A percentile compares a stretch with the other conserved stretches of the same genome.
Evolutionary conservation across 2,888 invertebrate genomes (phyloP).

Genomic region (Oscheius onirici): DNA sequence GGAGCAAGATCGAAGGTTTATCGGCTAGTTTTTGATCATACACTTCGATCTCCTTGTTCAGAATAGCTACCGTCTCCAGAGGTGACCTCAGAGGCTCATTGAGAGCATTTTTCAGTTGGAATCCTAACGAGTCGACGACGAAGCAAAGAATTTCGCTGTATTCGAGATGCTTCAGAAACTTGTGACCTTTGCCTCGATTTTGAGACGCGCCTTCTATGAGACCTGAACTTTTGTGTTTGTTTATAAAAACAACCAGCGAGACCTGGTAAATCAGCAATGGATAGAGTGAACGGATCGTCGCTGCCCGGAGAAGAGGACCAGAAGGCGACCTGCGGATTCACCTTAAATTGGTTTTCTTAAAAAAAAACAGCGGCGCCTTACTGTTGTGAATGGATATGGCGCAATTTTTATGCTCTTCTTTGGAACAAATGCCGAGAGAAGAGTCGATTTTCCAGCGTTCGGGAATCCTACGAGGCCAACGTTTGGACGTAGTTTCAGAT

Average conservation of each 20-base stretch:
- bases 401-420: constrained; percentile 65
- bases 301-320: constrained; percentile 16
- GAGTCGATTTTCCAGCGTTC: constrained; percentile 70
- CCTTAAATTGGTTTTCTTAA: constrained; percentile 23
- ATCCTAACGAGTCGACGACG: constrained; percentile 66
- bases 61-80: constrained; percentile 60
- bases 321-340: constrained; percentile 51
- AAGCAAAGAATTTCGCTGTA: constrained; percentile 66
- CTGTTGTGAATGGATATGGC: constrained; percentile 67
- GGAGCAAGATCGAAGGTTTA: constrained; percentile 60
- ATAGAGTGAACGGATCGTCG: constrained; percentile 57
- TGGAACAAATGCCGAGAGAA: constrained; percentile 65
- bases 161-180: constrained; percentile 68
- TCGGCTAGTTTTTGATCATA: constrained; percentile 52
- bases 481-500: constrained; percentile 66
- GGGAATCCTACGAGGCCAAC: constrained; percentile 68
- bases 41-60: constrained; percentile 62
- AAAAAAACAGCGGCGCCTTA: constrained; percentile 5
- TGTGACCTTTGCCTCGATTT: constrained; percentile 64
- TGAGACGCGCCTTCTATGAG: constrained; percentile 67
- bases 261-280: constrained; percentile 61
- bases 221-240: constrained; percentile 33
- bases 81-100: constrained; percentile 63
- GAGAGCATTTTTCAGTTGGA: constrained; percentile 58
- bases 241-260: too few relatives aligned